Conservation (phyloP, 2,113 vertebrate genomes). For the Leptocoma aspasia region DNA sequence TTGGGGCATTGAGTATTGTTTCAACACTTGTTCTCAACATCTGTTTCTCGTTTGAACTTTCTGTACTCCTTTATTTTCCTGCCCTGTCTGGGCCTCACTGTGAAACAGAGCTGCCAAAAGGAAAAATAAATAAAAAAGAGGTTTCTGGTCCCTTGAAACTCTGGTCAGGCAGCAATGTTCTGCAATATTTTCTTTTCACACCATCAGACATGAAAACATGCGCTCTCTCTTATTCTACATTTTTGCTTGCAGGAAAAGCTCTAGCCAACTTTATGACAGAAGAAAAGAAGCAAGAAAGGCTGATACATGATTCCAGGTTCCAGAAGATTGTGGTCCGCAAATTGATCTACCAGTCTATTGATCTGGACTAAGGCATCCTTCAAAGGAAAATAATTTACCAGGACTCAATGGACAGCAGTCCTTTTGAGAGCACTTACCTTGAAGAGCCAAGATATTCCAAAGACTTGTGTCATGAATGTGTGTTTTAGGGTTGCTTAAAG, state of each 20-base stretch:
- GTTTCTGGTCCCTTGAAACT: background rate
- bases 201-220: background rate
- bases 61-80: background rate
- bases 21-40: background rate
- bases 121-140: background rate
- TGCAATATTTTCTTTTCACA: background rate
- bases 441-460: background rate
- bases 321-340: background rate
- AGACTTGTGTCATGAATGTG: background rate
- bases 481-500: background rate
- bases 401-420: background rate
- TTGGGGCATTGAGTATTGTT: background rate
- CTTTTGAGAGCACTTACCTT: background rate
- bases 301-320: background rate
- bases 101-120: background rate
- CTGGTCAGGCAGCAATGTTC: background rate
- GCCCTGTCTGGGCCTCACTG: background rate
- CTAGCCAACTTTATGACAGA: background rate
- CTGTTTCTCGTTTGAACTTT: conserved; percentile 31
- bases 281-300: background rate
- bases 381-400: background rate
- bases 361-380: background rate
- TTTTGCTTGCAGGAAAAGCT: background rate
- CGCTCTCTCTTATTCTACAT: background rate
- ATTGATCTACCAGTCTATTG: background rate